phyloP scores from a whole-genome alignment of 2,797 vertebrate genomes.

The Melanotaenia trifasciata region DNA sequence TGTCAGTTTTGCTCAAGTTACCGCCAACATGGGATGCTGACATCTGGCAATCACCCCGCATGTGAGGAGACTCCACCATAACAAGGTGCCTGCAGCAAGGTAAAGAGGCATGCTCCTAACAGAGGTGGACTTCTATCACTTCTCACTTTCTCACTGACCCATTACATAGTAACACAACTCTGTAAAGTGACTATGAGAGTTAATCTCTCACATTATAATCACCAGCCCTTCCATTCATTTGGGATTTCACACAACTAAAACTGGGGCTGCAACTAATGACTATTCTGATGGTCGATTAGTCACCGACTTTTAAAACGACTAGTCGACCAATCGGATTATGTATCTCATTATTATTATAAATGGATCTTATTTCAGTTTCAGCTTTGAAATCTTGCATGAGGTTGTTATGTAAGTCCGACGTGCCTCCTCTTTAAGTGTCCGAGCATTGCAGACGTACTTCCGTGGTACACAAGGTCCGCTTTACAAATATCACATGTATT shows the following conservation, averaged over 20 bases:
- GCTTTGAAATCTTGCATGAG: no score
- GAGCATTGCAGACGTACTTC: no score
- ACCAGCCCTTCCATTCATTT: not conserved
- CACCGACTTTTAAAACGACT: no score
- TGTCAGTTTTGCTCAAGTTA: slow-evolving; percentile 30
- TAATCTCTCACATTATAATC: not conserved
- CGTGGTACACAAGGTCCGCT: no score
- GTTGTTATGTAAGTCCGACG: no score
- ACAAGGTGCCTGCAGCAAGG: slow-evolving; percentile 26
- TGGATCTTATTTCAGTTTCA: no score
- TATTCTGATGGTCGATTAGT: no score
- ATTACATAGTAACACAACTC: not conserved
- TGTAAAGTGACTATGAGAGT: not conserved
- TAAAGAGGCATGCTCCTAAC: slow-evolving; percentile 6
- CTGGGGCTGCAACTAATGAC: no score
- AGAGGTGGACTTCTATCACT: slow-evolving; percentile 2
- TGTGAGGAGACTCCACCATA: slow-evolving; percentile 25
- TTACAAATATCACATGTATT: no score
- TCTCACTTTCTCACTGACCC: slow-evolving; percentile 4
- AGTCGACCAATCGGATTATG: no score
- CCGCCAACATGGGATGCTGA: slow-evolving; percentile 14
- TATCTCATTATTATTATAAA: no score
- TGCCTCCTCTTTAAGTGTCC: no score
- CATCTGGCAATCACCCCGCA: slow-evolving; percentile 30
- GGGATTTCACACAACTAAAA: not conserved